Evolutionary conservation across 2,888 invertebrate genomes (phyloP).

Genomic region (Opisthograptis luteolata): DNA sequence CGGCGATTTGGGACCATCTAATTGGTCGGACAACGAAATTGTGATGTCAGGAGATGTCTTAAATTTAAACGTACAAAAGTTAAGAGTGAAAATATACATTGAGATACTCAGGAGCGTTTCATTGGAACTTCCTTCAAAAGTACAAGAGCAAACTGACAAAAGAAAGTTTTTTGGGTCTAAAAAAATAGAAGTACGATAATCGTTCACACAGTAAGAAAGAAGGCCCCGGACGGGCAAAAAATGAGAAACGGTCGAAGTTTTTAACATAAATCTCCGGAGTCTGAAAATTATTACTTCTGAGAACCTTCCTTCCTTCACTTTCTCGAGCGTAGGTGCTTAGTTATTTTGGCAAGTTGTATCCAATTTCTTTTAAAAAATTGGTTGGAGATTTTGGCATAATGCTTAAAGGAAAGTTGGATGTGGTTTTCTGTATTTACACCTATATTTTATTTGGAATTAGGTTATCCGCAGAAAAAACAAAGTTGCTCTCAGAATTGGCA

Average conservation of each 20-base stretch:
- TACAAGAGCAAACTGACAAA: slow-evolving; percentile 48
- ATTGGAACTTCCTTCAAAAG: slow-evolving; percentile 46
- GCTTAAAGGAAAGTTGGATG: slow-evolving; percentile 10
- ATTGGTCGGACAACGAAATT: neutral
- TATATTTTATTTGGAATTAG: too few species aligned
- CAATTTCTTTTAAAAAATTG: slow-evolving; percentile 25
- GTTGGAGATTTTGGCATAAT: slow-evolving; percentile 13
- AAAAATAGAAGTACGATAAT: slow-evolving; percentile 73
- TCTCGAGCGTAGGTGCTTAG: slow-evolving; percentile 37
- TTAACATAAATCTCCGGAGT: slow-evolving; percentile 78
- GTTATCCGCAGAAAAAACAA: too few species aligned
- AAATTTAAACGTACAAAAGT: slow-evolving; percentile 29
- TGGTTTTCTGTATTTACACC: slow-evolving; percentile 4
- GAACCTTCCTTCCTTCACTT: slow-evolving; percentile 52
- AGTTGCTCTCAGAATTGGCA: too few species aligned
- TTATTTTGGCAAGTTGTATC: slow-evolving; percentile 33
- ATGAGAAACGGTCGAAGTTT: slow-evolving; percentile 80
- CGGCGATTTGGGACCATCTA: too few species aligned
- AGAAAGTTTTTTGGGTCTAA: slow-evolving; percentile 48
- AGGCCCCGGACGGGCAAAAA: slow-evolving; percentile 56
- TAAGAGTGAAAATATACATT: slow-evolving; percentile 41
- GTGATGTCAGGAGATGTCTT: neutral
- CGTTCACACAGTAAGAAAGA: slow-evolving; percentile 70
- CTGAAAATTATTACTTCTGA: slow-evolving; percentile 73
- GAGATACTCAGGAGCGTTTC: slow-evolving; percentile 37